A percentile compares a stretch with the other conserved stretches of the same genome.
These are phyloP conservation scores for Chunga burmeisteri DNA, from an alignment of 2,113 vertebrate species.

Conservation along the genomic window DNA sequence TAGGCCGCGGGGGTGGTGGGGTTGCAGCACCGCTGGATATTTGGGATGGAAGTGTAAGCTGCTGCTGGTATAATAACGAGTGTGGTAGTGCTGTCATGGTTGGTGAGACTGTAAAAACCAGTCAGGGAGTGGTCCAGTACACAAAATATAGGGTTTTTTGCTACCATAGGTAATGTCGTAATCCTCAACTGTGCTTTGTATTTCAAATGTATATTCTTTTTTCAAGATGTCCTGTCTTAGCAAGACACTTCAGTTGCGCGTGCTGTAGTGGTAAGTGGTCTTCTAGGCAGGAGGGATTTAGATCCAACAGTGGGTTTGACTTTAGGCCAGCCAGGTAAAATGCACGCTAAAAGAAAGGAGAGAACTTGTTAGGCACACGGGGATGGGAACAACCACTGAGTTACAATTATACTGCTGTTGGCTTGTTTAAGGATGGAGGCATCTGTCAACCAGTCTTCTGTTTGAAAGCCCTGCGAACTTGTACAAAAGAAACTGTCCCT, in stretches of 20 bases:
- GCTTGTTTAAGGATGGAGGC: not conserved
- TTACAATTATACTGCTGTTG: slow-evolving; percentile 2
- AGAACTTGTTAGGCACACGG: not conserved
- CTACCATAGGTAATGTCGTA: not conserved
- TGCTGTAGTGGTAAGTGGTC: not conserved
- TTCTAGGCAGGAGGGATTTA: not conserved
- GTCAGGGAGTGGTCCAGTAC: not conserved
- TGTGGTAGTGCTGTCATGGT: not conserved
- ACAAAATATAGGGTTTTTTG: not conserved
- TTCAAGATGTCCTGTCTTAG: not conserved
- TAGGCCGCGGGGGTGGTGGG: not conserved
- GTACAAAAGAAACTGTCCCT: slow-evolving; percentile 16
- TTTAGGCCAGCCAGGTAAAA: not conserved
- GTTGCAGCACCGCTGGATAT: not conserved
- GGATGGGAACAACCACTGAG: not conserved
- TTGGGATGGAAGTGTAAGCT: not conserved
- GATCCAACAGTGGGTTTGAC: not conserved
- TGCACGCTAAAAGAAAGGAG: not conserved
- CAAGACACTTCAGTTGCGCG: not conserved
- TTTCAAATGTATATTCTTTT: not conserved
- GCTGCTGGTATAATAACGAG: not conserved
- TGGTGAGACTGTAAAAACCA: not conserved
- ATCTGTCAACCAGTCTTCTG: slow-evolving; percentile 8
- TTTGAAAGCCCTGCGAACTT: slow-evolving; percentile 32
- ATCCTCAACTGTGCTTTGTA: not conserved